Evolutionary conservation across 2,113 vertebrate genomes (phyloP).

Genomic region (Cariama cristata): DNA sequence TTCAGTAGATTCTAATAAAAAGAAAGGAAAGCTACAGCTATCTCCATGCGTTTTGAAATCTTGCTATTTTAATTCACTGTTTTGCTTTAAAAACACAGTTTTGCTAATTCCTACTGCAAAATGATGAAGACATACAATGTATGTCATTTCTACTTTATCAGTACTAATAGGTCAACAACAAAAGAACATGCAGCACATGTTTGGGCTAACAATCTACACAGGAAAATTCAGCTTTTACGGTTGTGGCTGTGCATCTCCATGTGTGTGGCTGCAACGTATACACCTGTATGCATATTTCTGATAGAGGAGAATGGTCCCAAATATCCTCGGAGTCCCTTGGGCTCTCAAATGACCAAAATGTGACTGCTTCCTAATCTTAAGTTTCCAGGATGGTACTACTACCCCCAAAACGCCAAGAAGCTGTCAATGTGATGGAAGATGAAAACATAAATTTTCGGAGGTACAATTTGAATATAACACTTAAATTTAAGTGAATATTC

Average conservation of each 20-base stretch:
- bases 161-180: neutral
- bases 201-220: neutral
- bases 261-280: neutral
- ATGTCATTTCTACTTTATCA: neutral
- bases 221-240: neutral
- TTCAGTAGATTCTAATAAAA: neutral
- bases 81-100: neutral
- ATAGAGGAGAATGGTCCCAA: neutral
- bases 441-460: neutral
- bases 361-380: neutral
- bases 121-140: accelerated
- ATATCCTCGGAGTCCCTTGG: neutral
- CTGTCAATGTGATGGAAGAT: neutral
- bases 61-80: neutral
- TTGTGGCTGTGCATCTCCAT: neutral
- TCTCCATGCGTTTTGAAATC: neutral
- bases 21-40: neutral
- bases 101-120: neutral
- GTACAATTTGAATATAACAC: neutral
- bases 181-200: neutral
- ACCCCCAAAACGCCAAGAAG: neutral
- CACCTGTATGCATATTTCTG: neutral
- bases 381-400: neutral
- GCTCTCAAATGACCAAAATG: neutral
- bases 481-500: neutral